Evolutionary conservation across 2,888 invertebrate genomes (phyloP).

Genomic region (Plagodis pulveraria): DNA sequence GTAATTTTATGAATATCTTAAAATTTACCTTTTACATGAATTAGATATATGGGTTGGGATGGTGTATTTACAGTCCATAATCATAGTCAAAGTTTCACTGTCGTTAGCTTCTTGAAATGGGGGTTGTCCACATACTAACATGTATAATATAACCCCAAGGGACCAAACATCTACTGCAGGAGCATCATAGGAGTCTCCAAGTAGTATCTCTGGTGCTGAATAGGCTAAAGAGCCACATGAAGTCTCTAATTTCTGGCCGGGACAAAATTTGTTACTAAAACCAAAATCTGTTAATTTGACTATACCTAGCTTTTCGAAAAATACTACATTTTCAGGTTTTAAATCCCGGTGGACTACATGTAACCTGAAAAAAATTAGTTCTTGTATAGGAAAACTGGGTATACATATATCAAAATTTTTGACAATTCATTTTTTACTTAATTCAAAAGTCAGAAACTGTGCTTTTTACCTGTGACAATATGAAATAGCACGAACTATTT

Average conservation of each 20-base stretch:
- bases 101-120: conserved; percentile 99
- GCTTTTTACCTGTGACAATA: conserved; percentile 93
- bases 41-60: conserved; percentile 95
- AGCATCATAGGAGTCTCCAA: conserved; percentile 99
- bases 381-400: neutral
- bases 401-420: neutral
- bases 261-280: conserved; percentile 97
- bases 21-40: conserved; percentile 90
- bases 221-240: conserved; percentile 99
- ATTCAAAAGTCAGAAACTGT: neutral
- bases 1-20: neutral
- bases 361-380: conserved; percentile 67
- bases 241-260: conserved; percentile 98
- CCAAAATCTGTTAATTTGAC: conserved; percentile 99
- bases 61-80: conserved; percentile 99
- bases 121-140: conserved; percentile 98
- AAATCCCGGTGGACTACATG: conserved; percentile 93
- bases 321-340: conserved; percentile 99
- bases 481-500: conserved; percentile 98
- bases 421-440: neutral
- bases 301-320: conserved; percentile 98
- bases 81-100: conserved; percentile 99
- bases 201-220: conserved; percentile 98
- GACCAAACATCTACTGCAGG: conserved; percentile 99
- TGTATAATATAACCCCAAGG: conserved; percentile 98